phyloP scores from a whole-genome alignment of 2,113 vertebrate genomes.

The Erythrocercus mccallii region DNA sequence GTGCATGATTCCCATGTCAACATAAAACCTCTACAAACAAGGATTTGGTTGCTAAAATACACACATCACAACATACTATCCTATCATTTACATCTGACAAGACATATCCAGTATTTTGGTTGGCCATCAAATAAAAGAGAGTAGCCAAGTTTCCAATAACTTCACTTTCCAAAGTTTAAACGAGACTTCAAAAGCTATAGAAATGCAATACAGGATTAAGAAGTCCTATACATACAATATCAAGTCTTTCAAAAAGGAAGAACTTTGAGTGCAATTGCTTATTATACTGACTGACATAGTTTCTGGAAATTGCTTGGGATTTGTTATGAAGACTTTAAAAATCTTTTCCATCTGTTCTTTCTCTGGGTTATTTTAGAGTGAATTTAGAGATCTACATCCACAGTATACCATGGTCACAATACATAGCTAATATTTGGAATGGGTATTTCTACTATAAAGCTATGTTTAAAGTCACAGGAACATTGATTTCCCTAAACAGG shows the following conservation, averaged over 20 bases:
- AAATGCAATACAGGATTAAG: slow-evolving; percentile 14
- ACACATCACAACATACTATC: slow-evolving; percentile 40
- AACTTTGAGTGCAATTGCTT: slow-evolving; percentile 7
- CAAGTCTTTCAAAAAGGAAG: slow-evolving; percentile 9
- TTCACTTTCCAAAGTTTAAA: slow-evolving; percentile 45
- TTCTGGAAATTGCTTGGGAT: slow-evolving; percentile 40
- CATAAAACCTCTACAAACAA: slow-evolving; percentile 64
- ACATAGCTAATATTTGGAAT: background rate
- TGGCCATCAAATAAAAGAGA: slow-evolving; percentile 21
- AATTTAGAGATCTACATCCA: background rate
- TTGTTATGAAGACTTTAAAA: slow-evolving; percentile 12
- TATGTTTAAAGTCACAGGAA: background rate
- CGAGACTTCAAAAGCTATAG: slow-evolving; percentile 38
- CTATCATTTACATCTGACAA: slow-evolving; percentile 60
- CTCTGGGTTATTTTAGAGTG: background rate
- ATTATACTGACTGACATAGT: slow-evolving; percentile 10
- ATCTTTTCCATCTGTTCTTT: slow-evolving; percentile 54
- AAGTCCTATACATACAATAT: slow-evolving; percentile 18
- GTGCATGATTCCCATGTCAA: slow-evolving; percentile 62
- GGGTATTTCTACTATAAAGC: background rate
- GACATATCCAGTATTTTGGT: slow-evolving; percentile 57
- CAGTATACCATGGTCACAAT: background rate
- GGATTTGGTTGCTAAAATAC: slow-evolving; percentile 59
- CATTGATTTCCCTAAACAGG: background rate
- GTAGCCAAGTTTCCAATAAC: slow-evolving; percentile 50